Evolutionary conservation across 2,113 vertebrate genomes (phyloP).

Genomic region (Ophiodon elongatus): DNA sequence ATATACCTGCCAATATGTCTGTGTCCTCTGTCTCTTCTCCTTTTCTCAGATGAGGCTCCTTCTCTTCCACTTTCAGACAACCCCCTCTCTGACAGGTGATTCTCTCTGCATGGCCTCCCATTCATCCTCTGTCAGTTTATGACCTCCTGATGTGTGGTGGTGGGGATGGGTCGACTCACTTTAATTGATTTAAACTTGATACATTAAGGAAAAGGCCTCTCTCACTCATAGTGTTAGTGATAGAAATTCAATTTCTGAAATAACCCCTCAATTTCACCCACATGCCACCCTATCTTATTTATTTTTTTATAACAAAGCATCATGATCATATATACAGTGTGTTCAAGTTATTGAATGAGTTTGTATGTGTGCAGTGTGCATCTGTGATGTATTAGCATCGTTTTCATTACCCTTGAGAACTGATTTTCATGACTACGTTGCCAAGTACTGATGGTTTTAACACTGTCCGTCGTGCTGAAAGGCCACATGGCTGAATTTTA

Average conservation of each 20-base stretch:
- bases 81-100: conserved; percentile 86
- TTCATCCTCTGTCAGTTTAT: not conserved
- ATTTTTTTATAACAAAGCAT: conserved; percentile 1
- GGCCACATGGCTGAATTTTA: conserved; percentile 5
- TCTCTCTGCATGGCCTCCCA: conserved; percentile 53
- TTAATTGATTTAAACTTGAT: not conserved
- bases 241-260: conserved; percentile 6
- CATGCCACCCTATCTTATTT: not conserved
- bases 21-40: conserved; percentile 16
- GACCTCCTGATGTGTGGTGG: not conserved
- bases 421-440: not conserved
- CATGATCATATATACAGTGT: not conserved
- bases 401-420: conserved; percentile 26
- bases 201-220: not conserved
- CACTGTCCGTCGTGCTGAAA: not conserved
- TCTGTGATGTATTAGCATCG: not conserved
- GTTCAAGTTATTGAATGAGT: not conserved
- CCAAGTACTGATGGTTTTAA: conserved; percentile 8
- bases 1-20: not conserved
- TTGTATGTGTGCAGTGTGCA: not conserved
- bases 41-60: conserved; percentile 68
- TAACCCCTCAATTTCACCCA: not conserved
- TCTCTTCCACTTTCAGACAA: conserved; percentile 73
- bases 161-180: not conserved
- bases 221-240: not conserved